phyloP scores from a whole-genome alignment of 2,797 vertebrate species.

The Pipistrellus pipistrellus region DNA sequence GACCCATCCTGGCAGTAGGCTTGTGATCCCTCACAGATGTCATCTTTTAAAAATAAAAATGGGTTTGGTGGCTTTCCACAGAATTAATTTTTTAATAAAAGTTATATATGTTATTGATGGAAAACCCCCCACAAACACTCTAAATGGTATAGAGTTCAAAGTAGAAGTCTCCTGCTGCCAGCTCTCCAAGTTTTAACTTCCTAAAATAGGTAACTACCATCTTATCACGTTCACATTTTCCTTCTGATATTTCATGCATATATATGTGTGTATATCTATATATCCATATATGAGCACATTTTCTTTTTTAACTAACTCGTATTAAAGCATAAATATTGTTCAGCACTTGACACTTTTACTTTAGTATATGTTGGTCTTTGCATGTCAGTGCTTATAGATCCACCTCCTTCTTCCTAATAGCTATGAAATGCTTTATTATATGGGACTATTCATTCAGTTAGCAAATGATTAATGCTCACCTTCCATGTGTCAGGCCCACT shows the following conservation, averaged over 20 bases:
- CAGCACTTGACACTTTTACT: background rate
- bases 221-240: background rate
- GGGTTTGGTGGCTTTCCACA: background rate
- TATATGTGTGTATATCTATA: background rate
- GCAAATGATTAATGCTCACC: background rate
- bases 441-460: background rate
- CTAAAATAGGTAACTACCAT: background rate
- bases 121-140: background rate
- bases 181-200: background rate
- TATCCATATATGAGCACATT: background rate
- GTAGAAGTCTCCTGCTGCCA: background rate
- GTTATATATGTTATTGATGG: background rate
- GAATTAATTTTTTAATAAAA: background rate
- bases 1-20: background rate
- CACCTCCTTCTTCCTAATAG: background rate
- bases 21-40: background rate
- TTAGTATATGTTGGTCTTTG: background rate
- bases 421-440: background rate
- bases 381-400: background rate
- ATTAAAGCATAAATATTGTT: background rate
- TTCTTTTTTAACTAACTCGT: background rate
- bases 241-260: background rate
- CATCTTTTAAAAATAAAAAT: background rate
- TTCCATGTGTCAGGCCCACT: background rate
- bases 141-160: background rate